Conservation (phyloP, 2,113 vertebrate genomes). For the Dasyprocta punctata region DNA sequence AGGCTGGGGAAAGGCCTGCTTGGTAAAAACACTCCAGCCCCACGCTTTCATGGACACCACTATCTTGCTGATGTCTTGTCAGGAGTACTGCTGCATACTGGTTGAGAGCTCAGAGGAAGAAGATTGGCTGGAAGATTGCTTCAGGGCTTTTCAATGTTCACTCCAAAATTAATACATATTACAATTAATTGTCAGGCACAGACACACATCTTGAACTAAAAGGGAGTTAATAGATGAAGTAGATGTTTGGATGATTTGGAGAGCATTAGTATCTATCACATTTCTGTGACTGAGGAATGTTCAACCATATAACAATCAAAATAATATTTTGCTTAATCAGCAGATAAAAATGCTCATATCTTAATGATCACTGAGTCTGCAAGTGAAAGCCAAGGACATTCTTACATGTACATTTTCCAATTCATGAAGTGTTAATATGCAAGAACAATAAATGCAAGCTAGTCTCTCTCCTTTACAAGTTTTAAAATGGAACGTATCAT, state of each 20-base stretch:
- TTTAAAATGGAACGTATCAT: background rate
- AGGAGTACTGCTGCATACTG: background rate
- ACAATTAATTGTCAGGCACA: background rate
- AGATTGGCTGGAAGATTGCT: background rate
- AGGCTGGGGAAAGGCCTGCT: background rate
- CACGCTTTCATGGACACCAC: background rate
- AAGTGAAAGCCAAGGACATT: constrained; percentile 34
- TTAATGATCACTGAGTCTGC: background rate
- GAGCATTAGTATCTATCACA: background rate
- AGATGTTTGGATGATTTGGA: background rate
- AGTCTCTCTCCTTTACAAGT: background rate
- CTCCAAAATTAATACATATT: background rate
- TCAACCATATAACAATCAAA: background rate
- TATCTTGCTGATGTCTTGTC: background rate
- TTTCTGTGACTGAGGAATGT: background rate
- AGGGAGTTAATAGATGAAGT: background rate
- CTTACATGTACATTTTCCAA: background rate
- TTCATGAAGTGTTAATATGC: constrained; percentile 7
- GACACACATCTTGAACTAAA: background rate
- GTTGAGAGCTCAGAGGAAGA: background rate
- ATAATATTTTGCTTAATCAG: background rate
- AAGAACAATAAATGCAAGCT: background rate
- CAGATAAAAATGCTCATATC: background rate
- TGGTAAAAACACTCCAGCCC: background rate
- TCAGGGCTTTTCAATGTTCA: background rate